Conservation (phyloP, 2,113 vertebrate genomes). For the Lasiurus cinereus region DNA sequence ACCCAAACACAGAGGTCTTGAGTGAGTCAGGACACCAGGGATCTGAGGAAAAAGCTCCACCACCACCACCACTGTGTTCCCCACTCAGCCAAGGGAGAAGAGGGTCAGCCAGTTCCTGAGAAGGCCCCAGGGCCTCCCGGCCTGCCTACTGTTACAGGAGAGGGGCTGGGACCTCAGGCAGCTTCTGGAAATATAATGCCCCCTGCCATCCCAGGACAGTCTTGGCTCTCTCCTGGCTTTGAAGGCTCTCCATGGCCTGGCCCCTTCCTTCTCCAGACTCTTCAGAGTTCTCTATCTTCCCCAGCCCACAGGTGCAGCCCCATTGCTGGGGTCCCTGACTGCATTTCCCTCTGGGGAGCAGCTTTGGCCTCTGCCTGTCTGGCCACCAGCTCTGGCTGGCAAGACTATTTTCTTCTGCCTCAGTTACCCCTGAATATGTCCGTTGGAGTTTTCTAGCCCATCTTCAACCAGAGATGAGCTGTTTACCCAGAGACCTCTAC, state of each 20-base stretch:
- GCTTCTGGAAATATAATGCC: not conserved
- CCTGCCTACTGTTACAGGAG: not conserved
- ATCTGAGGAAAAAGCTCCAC: not conserved
- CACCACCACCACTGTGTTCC: not conserved
- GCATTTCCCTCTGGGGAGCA: not conserved
- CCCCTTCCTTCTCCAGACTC: not conserved
- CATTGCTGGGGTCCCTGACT: not conserved
- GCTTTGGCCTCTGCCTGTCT: not conserved
- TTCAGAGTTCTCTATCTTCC: not conserved
- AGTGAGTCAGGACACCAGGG: not conserved
- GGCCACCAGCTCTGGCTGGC: not conserved
- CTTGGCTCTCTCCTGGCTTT: not conserved
- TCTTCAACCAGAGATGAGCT: not conserved
- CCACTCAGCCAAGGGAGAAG: not conserved
- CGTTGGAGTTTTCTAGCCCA: not conserved
- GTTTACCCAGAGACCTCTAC: not conserved
- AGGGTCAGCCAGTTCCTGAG: not conserved
- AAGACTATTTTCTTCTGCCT: constrained; percentile 2
- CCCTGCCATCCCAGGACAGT: not conserved
- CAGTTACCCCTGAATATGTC: not conserved
- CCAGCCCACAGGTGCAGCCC: not conserved
- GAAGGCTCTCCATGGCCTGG: not conserved
- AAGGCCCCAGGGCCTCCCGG: not conserved
- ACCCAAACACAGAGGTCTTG: not conserved
- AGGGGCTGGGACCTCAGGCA: not conserved